Evolutionary conservation across 2,113 vertebrate genomes (phyloP).

Genomic region (Myodes glareolus): DNA sequence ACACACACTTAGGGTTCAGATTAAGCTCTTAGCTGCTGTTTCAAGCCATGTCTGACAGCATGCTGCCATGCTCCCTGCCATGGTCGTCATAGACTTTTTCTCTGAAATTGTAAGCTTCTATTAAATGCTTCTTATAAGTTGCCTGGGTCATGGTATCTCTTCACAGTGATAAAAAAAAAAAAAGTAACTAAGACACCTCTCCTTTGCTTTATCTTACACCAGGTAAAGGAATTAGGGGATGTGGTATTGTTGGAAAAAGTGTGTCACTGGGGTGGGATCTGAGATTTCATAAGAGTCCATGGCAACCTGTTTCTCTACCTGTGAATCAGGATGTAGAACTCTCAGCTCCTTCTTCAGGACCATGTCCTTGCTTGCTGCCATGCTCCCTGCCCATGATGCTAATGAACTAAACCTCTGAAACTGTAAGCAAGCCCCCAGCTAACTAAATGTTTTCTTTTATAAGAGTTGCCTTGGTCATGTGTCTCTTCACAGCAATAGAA

Average conservation of each 20-base stretch:
- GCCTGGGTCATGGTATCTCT: neutral
- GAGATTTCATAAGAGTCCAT: neutral
- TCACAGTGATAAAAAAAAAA: neutral
- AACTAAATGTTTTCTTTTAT: neutral
- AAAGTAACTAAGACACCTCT: neutral
- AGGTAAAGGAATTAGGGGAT: neutral
- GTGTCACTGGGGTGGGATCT: neutral
- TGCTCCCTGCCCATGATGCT: neutral
- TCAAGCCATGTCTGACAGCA: neutral
- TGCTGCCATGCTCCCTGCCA: neutral
- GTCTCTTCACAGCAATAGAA: neutral
- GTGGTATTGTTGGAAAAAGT: neutral
- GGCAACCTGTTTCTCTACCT: neutral
- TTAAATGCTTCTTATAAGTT: neutral
- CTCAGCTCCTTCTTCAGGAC: neutral
- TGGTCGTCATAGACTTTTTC: neutral
- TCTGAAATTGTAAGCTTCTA: neutral
- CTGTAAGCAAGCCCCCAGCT: neutral
- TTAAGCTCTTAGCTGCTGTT: neutral
- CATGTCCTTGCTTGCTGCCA: neutral
- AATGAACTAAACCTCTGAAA: neutral
- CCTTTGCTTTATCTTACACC: neutral
- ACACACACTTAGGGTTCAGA: neutral
- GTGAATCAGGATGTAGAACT: neutral
- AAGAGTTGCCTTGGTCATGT: neutral